These are phyloP conservation scores for Araneus ventricosus DNA, from an alignment of 1,140 invertebrate species.

Conservation along the genomic window DNA sequence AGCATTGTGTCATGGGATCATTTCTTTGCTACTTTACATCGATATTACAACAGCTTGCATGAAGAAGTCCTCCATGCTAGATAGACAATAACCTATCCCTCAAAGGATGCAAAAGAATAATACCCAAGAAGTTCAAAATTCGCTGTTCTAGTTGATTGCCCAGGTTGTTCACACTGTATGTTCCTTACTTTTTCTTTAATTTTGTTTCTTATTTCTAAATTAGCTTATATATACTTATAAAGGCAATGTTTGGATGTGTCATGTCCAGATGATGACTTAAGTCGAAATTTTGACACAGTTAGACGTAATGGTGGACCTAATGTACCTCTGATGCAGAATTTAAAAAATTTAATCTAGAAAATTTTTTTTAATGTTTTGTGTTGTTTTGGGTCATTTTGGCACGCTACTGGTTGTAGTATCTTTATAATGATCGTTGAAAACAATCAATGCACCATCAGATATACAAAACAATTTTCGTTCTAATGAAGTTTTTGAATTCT, in stretches of 20 bases:
- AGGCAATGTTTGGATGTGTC: too few relatives aligned
- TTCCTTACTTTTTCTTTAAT: constrained; percentile 24
- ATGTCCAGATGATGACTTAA: too few relatives aligned
- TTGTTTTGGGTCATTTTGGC: too few relatives aligned
- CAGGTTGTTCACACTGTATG: constrained; percentile 85
- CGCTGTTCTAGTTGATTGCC: constrained; percentile 89
- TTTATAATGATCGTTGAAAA: too few relatives aligned
- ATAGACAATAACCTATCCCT: constrained; percentile 84
- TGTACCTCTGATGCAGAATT: too few relatives aligned
- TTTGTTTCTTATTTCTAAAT: not conserved
- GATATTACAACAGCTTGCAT: constrained; percentile 85
- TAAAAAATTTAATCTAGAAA: not conserved
- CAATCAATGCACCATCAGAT: too few relatives aligned
- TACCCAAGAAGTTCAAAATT: constrained; percentile 92
- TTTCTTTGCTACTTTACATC: constrained; percentile 91
- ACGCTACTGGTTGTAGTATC: too few relatives aligned
- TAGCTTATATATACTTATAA: not conserved
- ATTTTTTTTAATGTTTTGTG: too few relatives aligned
- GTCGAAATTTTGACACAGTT: too few relatives aligned
- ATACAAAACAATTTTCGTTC: too few relatives aligned
- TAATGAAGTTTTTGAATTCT: too few relatives aligned
- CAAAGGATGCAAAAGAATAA: constrained; percentile 85
- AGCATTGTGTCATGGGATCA: constrained; percentile 90
- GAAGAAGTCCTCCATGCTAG: constrained; percentile 84
- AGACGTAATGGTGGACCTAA: too few relatives aligned